Base-by-base conservation (phyloP, 1,140 invertebrate genomes). In the Branchinecta lindahli region DNA sequence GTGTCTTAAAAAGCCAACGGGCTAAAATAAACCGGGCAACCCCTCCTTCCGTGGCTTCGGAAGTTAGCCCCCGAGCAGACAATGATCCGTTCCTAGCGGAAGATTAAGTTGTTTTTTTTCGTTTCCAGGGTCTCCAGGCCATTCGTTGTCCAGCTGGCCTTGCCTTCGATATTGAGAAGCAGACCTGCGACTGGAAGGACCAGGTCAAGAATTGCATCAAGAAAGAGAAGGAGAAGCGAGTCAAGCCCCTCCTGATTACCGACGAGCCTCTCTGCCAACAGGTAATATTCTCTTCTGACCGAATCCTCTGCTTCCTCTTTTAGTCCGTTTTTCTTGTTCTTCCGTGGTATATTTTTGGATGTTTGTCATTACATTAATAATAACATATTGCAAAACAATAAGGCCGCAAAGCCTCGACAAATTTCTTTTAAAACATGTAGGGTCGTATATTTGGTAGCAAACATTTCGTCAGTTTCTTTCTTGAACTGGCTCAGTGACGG, bases 131-230 rank as follows among this genome's bases (percentile, higher is more conserved):
- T 74, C 85, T 95, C 45, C 90, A 94, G 84, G 91, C 91, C 20
- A 90, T 95, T 75, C 85, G 92, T 77, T 95, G 93, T 78, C 92
- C 92, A 18, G 90, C 92, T 68, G 92, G 92, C 79, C 81, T 96
- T 70, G 93, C 87, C 77, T 96, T 96, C 80, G 92, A 96, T 77
- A 94, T 95, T 75, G 92, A 95, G 76, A 94, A 94, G 79, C 93
- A 96, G 80, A 95, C 92, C 5, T 96, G 92, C 77, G 91, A 95
- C 77, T 96, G 92, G 92, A 95, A 94, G 78, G 89, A 88, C 72
- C 85, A 91, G 4, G 92, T 96, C 0, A 93, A 92, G 78, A 95
- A 95, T 78, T 96, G 93, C 80, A 91, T 91, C 76, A 79, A 90
- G 75, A 94, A 92, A 81, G 92, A 87, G 79, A 93, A 93, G 78